Percentiles rank a stretch among this genome's conserved stretches.
These are phyloP conservation scores for Xanthorhoe designata DNA, from an alignment of 2,888 invertebrate genomes.

Conservation along the genomic window DNA sequence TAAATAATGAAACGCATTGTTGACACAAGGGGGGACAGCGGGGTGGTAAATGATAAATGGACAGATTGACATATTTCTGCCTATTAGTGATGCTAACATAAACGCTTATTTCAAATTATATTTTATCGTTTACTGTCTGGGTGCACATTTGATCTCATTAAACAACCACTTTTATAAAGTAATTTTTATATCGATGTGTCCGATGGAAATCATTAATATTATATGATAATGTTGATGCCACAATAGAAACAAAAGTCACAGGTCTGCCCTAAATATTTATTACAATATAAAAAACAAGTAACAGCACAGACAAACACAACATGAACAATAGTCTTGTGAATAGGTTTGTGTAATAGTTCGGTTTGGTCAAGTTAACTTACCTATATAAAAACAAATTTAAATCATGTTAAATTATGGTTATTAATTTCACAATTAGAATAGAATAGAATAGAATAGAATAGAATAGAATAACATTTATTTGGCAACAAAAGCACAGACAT, in stretches of 20 bases:
- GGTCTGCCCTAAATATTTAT: too few relatives aligned
- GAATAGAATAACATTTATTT: too few relatives aligned
- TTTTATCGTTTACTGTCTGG: conserved; percentile 34
- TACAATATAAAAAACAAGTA: too few relatives aligned
- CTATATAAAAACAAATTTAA: background rate
- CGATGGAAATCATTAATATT: background rate
- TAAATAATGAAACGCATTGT: conserved; percentile 73
- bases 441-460: too few relatives aligned
- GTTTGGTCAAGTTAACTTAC: background rate
- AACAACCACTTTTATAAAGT: background rate
- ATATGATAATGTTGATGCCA: too few relatives aligned
- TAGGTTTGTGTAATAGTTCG: background rate
- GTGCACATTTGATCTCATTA: conserved; percentile 22
- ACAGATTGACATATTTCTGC: conserved; percentile 69
- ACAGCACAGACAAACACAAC: too few relatives aligned
- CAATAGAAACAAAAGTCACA: too few relatives aligned
- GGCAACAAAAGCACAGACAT: too few relatives aligned
- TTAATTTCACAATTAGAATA: conserved; percentile 9
- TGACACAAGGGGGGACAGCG: conserved; percentile 58
- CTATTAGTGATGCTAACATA: conserved; percentile 58
- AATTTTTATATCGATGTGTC: background rate
- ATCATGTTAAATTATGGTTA: background rate
- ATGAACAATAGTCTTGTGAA: too few relatives aligned
- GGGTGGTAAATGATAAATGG: conserved; percentile 71
- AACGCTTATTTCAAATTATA: conserved; percentile 50